Evolutionary conservation across 2,113 vertebrate genomes (phyloP).

Genomic region (Mugil cephalus): DNA sequence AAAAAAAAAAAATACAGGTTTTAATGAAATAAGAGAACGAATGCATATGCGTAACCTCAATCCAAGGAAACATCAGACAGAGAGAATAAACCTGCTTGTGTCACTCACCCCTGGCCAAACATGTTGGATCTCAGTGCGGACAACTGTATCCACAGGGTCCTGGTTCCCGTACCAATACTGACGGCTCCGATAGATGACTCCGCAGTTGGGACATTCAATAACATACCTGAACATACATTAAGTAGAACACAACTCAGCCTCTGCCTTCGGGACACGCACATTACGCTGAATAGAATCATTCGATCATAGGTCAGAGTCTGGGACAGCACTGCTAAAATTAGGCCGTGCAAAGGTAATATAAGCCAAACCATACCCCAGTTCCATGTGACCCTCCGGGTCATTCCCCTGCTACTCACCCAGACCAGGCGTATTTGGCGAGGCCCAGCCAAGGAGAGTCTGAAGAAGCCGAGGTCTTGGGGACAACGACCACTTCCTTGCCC

Average conservation of each 20-base stretch:
- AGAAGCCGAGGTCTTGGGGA: conserved; percentile 98
- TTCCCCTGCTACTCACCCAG: conserved; percentile 89
- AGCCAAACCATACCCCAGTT: not conserved
- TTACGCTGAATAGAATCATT: not conserved
- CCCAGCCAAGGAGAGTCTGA: conserved; percentile 98
- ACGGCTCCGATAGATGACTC: conserved; percentile 97
- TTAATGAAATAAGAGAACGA: too few relatives aligned
- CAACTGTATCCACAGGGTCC: conserved; percentile 97
- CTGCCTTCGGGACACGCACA: not conserved
- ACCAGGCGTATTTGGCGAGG: conserved; percentile 98
- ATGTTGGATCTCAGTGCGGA: conserved; percentile 98
- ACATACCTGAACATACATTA: conserved; percentile 87
- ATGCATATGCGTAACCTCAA: not conserved
- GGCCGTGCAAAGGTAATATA: conserved; percentile 38
- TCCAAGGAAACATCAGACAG: not conserved
- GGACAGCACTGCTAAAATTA: conserved; percentile 24
- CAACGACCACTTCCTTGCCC: conserved; percentile 95
- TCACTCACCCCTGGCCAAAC: conserved; percentile 95
- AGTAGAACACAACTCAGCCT: not conserved
- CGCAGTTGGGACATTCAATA: conserved; percentile 96
- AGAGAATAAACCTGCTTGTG: not conserved
- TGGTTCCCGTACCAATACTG: conserved; percentile 99
- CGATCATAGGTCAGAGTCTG: conserved; percentile 20
- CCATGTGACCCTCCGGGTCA: conserved; percentile 1
- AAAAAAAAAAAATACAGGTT: conserved; percentile 23